Evolutionary conservation across 2,797 vertebrate species (phyloP).

Genomic region (Scolopax rusticola): DNA sequence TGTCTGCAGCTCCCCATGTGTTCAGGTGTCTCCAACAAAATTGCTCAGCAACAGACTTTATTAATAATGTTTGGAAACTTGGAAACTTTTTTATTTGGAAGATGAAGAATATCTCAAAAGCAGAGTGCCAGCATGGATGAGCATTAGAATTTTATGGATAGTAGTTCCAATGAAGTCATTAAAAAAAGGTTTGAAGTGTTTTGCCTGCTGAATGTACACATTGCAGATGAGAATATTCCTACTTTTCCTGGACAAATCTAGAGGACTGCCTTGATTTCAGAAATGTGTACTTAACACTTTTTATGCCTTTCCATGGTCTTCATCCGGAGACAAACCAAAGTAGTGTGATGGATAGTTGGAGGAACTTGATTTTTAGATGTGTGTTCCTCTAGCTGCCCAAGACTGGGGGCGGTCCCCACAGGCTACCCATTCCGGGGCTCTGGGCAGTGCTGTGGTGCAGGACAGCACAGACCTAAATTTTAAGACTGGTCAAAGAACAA

Average conservation of each 20-base stretch:
- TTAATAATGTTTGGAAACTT: not conserved
- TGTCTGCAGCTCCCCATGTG: not conserved
- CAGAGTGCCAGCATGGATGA: not conserved
- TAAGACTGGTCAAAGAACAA: not conserved
- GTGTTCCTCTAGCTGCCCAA: not conserved
- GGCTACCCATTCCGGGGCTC: rapidly evolving
- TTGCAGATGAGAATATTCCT: not conserved
- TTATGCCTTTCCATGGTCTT: not conserved
- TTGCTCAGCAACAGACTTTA: not conserved
- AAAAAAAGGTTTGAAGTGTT: not conserved
- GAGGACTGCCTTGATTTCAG: not conserved
- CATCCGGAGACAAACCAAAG: not conserved
- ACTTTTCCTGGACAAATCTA: not conserved
- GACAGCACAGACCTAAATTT: not conserved
- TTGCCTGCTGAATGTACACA: not conserved
- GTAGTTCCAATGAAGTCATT: not conserved
- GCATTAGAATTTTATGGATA: not conserved
- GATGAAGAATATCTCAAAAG: not conserved
- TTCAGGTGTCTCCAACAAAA: not conserved
- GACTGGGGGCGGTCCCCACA: rapidly evolving
- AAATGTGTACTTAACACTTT: rapidly evolving
- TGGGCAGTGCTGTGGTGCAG: not conserved
- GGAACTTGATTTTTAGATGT: not conserved
- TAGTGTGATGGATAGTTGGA: not conserved
- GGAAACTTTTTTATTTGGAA: not conserved